A percentile compares a stretch with the other conserved stretches of the same genome.
These are phyloP conservation scores for Grammomys surdaster DNA, from an alignment of 2,113 vertebrate species.

Conservation along the genomic window DNA sequence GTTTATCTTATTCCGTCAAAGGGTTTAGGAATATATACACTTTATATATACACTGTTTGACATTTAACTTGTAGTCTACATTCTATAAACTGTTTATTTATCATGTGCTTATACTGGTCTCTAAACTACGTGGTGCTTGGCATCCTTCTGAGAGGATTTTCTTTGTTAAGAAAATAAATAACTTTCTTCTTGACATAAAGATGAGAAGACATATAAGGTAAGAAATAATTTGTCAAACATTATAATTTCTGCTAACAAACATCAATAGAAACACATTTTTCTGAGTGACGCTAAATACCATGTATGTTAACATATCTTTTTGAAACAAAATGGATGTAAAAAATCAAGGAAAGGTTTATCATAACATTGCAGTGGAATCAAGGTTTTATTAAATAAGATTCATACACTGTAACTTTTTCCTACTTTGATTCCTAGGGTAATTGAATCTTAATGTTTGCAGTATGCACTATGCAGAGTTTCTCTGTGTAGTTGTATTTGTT, in stretches of 20 bases:
- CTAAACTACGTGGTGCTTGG: not conserved
- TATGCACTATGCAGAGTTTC: not conserved
- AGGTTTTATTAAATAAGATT: not conserved
- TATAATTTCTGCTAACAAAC: not conserved
- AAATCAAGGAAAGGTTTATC: not conserved
- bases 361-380: not conserved
- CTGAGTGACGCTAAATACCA: not conserved
- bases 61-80: not conserved
- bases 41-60: not conserved
- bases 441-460: not conserved
- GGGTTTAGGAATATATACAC: not conserved
- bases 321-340: not conserved
- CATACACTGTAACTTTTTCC: not conserved
- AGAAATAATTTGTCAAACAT: not conserved
- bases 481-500: not conserved
- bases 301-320: not conserved
- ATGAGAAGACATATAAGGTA: not conserved
- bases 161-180: not conserved
- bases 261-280: not conserved
- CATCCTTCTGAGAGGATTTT: not conserved
- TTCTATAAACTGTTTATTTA: not conserved
- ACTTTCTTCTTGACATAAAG: not conserved
- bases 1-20: not conserved
- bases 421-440: not conserved
- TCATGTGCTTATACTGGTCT: not conserved